Evolutionary conservation across 2,113 vertebrate species (phyloP), one percentile per base, ranked within the genome.

Genomic region (Geococcyx californianus): DNA sequence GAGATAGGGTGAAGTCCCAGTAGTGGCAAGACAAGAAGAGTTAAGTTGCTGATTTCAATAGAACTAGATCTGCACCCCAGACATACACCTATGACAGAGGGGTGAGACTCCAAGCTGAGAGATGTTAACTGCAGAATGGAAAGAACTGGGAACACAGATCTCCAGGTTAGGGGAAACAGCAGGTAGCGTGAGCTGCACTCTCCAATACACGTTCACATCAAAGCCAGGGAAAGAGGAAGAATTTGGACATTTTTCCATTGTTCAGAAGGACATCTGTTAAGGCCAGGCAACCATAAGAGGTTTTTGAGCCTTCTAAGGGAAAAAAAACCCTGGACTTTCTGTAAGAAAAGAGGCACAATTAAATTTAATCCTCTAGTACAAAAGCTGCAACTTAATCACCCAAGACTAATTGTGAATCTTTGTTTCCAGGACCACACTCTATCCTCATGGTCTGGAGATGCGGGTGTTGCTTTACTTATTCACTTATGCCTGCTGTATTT

Each of bases 41-140:
- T 47, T 85, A 29, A 42, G 9, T 20, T 81, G 7, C 26, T 52
- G 14, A 11, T 66, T 84, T 63, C 63, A 62, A 10, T 21, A 68
- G 51, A 84, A 59, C 17, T 4, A 54, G 23, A 6, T 82, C 28
- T 89, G 40, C 11, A 42, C 4, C n/a, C 25, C 15, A 58, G 20
- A 40, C 0, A 2, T 13, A 8, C 21, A 49, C 18, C 24, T 11
- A 5, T 6, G 5, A 54, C 10, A 23, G 72, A 64, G 28, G 11
- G 20, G 5, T 84, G 20, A 77, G 59, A 79, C 7, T 33, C 14
- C 62, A 87, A 62, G 6, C 10, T 55, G 59, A 84, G 74, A 72
- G 84, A 45, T 6, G 3, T 56, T 60, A 55, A 56, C 11, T 14
- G 9, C 25, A 29, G n/a, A 91, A 68, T 49, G 42, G 18, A 60